Conservation (phyloP, 35 echinoderm and acorn worm species). For the Anneissia japonica region DNA sequence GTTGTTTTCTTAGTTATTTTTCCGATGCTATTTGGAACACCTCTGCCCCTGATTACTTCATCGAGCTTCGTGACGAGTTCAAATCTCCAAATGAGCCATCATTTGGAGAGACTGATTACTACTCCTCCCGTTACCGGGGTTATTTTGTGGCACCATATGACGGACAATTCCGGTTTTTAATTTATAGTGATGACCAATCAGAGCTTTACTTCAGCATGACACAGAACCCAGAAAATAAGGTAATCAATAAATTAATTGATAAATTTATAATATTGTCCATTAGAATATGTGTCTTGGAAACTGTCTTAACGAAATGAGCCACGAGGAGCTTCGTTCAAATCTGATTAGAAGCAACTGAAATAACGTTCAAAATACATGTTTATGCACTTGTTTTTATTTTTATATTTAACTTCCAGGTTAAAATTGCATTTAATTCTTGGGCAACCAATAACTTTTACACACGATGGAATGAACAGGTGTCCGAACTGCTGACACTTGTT, state of each 20-base stretch:
- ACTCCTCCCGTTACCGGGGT: not conserved
- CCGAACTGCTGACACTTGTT: not conserved
- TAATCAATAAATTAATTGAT: no score
- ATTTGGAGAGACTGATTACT: not conserved
- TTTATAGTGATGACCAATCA: not conserved
- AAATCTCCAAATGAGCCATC: not conserved
- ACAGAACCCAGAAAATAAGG: not conserved
- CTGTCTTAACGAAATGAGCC: no score
- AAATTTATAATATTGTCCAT: no score
- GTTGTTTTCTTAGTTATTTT: not conserved
- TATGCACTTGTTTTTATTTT: no score
- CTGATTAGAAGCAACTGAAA: no score
- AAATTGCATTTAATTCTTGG: not conserved
- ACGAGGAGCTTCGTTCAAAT: no score
- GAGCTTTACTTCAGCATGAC: not conserved
- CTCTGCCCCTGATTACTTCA: not conserved
- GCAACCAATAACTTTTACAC: not conserved
- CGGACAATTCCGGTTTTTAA: not conserved
- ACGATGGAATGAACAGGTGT: not conserved
- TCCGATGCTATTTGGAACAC: not conserved
- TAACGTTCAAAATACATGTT: no score
- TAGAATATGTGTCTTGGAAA: no score
- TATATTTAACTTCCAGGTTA: not conserved
- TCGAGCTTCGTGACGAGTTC: not conserved
- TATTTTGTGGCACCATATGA: not conserved